Percentiles rank a stretch among this genome's conserved stretches.
Evolutionary conservation across 2,113 vertebrate species (phyloP).

Genomic region (Bagarius yarrelli): DNA sequence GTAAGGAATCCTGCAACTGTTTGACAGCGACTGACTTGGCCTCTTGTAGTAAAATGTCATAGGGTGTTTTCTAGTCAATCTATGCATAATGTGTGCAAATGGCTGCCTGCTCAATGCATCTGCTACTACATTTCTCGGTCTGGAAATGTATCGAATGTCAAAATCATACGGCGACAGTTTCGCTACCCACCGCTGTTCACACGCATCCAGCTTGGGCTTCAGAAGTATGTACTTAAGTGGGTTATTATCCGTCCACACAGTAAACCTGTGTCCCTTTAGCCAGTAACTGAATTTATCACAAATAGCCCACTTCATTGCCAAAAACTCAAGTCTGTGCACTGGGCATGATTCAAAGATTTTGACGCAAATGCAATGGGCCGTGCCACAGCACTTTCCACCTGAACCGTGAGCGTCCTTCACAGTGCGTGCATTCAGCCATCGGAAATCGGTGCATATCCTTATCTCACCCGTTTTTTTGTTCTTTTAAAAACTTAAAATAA

Average conservation of each 20-base stretch:
- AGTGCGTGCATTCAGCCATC: too few species aligned
- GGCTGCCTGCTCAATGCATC: constrained; percentile 19
- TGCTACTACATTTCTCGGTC: constrained; percentile 22
- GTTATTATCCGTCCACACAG: constrained; percentile 29
- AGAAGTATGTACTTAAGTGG: constrained; percentile 27
- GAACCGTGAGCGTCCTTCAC: constrained; percentile 13
- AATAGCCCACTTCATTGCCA: constrained; percentile 43
- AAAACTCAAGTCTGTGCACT: constrained; percentile 22
- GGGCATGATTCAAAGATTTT: constrained; percentile 15
- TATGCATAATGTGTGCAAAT: neutral
- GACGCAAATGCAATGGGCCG: constrained; percentile 13
- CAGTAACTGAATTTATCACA: constrained; percentile 37
- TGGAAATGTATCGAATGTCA: constrained; percentile 26
- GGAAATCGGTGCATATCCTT: too few species aligned
- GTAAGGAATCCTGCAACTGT: constrained; percentile 25
- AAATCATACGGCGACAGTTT: constrained; percentile 27
- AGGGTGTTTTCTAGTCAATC: constrained; percentile 23
- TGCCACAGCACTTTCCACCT: neutral
- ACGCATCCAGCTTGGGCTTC: constrained; percentile 37
- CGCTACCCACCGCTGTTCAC: constrained; percentile 26
- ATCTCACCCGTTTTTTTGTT: too few species aligned
- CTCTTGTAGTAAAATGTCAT: constrained; percentile 32
- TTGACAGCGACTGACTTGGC: constrained; percentile 4
- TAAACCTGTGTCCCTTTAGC: neutral
- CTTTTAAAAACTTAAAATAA: too few species aligned